Base-by-base conservation (phyloP, 1,140 invertebrate species). In the Micrasema minimum region DNA sequence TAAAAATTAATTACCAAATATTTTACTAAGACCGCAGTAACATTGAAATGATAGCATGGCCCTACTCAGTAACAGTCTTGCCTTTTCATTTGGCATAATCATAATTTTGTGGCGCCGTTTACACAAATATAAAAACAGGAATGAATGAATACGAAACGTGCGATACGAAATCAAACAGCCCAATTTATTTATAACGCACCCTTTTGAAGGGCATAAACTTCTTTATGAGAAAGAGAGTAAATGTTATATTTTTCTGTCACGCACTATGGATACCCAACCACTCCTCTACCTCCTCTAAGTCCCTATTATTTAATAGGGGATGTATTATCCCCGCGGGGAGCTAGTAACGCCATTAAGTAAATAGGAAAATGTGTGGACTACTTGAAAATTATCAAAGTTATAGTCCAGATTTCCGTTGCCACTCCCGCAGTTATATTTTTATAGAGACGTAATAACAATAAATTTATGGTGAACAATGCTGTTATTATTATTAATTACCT, bases 191-290 rank as follows among this genome's bases (percentile, higher is more conserved):
- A 72, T 75, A 75, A 72, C 69, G 69, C 69, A 66, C 65, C 71
- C 73, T 72, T 75, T 75, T 72, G 73, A 72, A 69, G 70, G 73
- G 70, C 66, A 75, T 75, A 75, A 75, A 75, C 69, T 66, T 68
- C 73, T 69, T 72, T 69, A 75, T 71, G 70, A 64, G 45, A 50
- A 43, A 66, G 46, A 64, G 66, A 72, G 59, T 75, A 75, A 75
- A 75, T 75, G 73, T 75, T 72, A 75, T 75, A 72, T 72, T 75
- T 69, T 66, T 75, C 35, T 66, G 69, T 69, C 73, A 75, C 73
- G 73, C 73, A 70, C 43, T 18, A 35, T 38, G 59, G 57, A 69
- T 45, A 20, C 10, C 67, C 35, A 45, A 48, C 50, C 61, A 55
- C 57, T 37, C n/a, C 45, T 62, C 66, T 22, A 43, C 57, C 14